Evolutionary conservation across 2,888 invertebrate genomes (phyloP), one percentile per base, ranked within the genome.

Genomic region (Lepeophtheirus nordmannii): DNA sequence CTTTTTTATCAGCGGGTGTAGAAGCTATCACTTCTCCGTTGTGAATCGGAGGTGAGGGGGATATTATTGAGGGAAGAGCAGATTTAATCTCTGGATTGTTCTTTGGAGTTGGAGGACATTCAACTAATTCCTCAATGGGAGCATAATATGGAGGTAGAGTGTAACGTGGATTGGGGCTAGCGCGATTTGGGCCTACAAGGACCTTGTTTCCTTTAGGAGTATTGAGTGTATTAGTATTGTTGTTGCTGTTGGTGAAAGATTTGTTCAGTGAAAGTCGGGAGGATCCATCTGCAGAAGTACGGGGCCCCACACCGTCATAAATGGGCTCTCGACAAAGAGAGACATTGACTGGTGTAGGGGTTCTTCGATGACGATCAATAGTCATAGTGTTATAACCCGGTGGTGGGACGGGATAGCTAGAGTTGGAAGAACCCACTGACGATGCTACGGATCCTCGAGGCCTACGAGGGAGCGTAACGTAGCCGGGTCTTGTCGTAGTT

Each of bases 221-320:
- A 68, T 1, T 46, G 59, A 22, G 20, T 63, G n/a, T 67, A 65
- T 11, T 68, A 68, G 2, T 30, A 30, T 30, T 30, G 30, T 30
- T 30, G 30, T 30, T 30, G 30, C 30, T 30, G 30, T 30, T 30
- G 17, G 68, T 59, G 23, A 65, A 62, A 7, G 69, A 67, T 76
- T 87, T 87, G 74, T 87, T 87, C 70, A 90, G 79, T 38, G 89
- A 89, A 74, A 89, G 83, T 37, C 86, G 87, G 10, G 89, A 89
- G 3, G 70, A 71, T 61, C 90, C 90, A 69, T 87, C 87, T 41
- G 89, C 89, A 11, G 89, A 90, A 64, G 89, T 87, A 70, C 89
- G 81, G 65, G 89, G 86, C 10, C 89, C 89, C 85, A 89, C 87
- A 77, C 89, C 89, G 77, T 91, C 90, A 75, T 90, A 89, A 69